Percentiles rank a stretch among this genome's conserved stretches.
phyloP scores from a whole-genome alignment of 2,888 invertebrate species.

The Drosophila prostipennis region DNA sequence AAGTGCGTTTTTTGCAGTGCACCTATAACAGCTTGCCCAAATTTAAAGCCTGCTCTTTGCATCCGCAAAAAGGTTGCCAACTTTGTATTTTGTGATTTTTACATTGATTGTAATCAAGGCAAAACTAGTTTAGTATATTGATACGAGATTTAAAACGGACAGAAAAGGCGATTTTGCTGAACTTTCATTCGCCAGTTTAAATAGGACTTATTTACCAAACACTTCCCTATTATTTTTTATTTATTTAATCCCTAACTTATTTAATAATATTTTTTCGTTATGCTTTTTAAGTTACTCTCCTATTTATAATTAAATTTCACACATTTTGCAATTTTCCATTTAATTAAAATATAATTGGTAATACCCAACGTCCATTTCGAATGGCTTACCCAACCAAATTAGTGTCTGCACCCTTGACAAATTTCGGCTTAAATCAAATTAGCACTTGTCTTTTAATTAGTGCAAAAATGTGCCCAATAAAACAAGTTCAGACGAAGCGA shows the following conservation, averaged over 20 bases:
- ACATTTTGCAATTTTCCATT: background rate
- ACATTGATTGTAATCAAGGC: constrained; percentile 17
- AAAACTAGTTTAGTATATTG: constrained; percentile 16
- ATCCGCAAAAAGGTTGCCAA: constrained; percentile 19
- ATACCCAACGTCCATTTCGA: background rate
- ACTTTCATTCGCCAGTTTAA: too few relatives aligned
- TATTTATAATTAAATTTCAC: too few relatives aligned
- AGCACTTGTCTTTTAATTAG: constrained; percentile 68
- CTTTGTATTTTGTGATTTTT: constrained; percentile 5
- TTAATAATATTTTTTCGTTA: too few relatives aligned
- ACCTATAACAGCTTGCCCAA: background rate
- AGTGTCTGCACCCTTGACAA: constrained; percentile 53
- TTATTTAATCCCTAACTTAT: too few relatives aligned
- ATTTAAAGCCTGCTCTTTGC: constrained; percentile 7
- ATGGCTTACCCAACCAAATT: constrained; percentile 16
- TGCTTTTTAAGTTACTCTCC: too few relatives aligned
- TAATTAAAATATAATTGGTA: background rate
- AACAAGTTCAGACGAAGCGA: background rate
- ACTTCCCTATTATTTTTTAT: background rate
- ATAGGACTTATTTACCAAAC: too few relatives aligned
- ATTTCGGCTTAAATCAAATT: constrained; percentile 51
- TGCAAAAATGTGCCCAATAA: constrained; percentile 51
- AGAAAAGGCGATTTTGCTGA: too few relatives aligned
- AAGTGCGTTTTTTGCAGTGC: background rate
- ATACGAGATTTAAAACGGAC: background rate